Conservation (phyloP, 2,113 vertebrate species). For the Eudyptes chrysolophus region DNA sequence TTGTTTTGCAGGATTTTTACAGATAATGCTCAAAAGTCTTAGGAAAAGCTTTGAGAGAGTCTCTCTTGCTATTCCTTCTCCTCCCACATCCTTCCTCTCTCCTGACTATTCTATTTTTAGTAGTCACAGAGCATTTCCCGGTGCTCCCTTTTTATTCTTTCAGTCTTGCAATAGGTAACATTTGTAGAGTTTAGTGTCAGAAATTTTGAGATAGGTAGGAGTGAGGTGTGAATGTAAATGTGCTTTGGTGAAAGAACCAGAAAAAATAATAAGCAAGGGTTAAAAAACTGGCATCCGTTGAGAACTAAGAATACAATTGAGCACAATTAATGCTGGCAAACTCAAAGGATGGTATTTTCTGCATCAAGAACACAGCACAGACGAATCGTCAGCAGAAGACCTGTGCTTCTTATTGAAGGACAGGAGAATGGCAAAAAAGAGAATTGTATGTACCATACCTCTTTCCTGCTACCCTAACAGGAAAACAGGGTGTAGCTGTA, state of each 20-base stretch:
- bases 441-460: not conserved
- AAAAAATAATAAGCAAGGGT: not conserved
- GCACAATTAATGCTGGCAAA: accelerated
- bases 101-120: not conserved
- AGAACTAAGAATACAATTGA: not conserved
- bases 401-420: not conserved
- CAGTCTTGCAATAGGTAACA: not conserved
- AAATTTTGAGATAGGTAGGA: not conserved
- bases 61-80: not conserved
- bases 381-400: not conserved
- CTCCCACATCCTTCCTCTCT: conserved; percentile 16
- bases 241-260: not conserved
- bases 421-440: not conserved
- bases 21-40: not conserved
- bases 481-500: not conserved
- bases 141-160: not conserved
- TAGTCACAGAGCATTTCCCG: not conserved
- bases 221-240: not conserved
- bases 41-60: not conserved
- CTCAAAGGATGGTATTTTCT: not conserved
- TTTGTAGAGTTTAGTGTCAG: not conserved
- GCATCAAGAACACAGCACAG: not conserved
- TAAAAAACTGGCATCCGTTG: not conserved
- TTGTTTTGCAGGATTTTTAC: not conserved
- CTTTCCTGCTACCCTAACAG: not conserved